Base-by-base conservation (phyloP, 2,888 invertebrate species). In the Hedya salicella region DNA sequence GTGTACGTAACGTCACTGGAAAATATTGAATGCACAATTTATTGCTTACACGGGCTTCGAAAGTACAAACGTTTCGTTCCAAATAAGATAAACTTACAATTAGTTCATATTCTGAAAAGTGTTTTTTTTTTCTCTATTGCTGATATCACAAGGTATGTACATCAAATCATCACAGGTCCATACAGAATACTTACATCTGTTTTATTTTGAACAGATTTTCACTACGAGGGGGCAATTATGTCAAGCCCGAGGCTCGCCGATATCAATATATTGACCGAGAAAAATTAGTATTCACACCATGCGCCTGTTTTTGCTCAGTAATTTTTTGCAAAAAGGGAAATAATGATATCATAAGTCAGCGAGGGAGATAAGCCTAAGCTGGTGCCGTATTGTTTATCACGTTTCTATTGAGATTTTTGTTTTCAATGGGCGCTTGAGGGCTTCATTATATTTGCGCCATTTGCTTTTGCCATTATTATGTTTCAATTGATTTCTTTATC, bases 281-380 rank as follows among this genome's bases (percentile, higher is more conserved):
- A 73, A 77, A 88, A 91, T 91, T 91, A 91, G 89, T 91, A 91
- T 91, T 88, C 91, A 73, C 68, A 79, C 73, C 81, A 78, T 83
- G 87, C 74, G 77, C 80, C 80, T 86, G 83, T 87, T 90, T 89
- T 88, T 82, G 78, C 86, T 83, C 81, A 79, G 82, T 84, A 88
- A 82, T 78, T 88, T 91, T 89, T 88, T 83, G 76, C 77, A 86
- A 89, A 91, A 90, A 84, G 81, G 83, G 82, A 88, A 86, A 88
- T 91, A 89, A 91, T 91, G 89, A 90, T 86, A 86, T 87, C 87
- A 86, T 87, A 86, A 86, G 88, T 89, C 88, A 86, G 83, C 62
- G 66, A 82, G 80, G 81, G 83, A 89, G 91, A 91, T 91, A 91
- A 89, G 83, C 81, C 79, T 81, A 78, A 82, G 81, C 84, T 42